Percentiles rank a stretch among this genome's conserved stretches.
These are phyloP conservation scores for Lathamus discolor DNA, from an alignment of 2,113 vertebrate species.

Conservation along the genomic window DNA sequence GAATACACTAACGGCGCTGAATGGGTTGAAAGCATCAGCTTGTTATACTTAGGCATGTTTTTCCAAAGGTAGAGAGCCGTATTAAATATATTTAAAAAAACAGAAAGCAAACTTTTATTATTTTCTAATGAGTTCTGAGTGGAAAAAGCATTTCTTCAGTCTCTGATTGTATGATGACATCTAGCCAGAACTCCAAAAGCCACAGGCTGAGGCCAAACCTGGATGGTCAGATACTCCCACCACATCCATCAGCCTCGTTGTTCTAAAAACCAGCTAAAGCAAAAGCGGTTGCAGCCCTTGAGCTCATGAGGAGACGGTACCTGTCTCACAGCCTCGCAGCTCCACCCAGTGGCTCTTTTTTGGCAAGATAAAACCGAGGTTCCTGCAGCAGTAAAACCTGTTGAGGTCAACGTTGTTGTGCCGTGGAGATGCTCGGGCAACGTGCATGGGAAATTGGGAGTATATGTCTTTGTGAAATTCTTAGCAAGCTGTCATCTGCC, in stretches of 20 bases:
- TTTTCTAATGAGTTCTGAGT: background rate
- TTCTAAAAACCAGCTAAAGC: background rate
- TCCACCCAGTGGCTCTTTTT: slow-evolving; percentile 49
- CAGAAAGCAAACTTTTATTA: background rate
- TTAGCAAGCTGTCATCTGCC: background rate
- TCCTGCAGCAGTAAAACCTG: background rate
- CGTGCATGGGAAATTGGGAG: rapidly evolving
- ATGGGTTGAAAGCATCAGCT: background rate
- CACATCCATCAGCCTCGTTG: background rate
- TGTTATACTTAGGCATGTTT: background rate
- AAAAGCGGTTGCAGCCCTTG: background rate
- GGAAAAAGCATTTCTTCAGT: background rate
- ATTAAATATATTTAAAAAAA: background rate
- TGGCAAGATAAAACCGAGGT: background rate
- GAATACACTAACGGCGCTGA: background rate
- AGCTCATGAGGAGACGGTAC: background rate
- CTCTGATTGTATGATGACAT: background rate
- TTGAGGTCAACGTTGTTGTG: rapidly evolving
- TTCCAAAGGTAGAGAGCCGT: background rate
- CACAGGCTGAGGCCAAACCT: background rate
- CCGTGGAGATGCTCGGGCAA: background rate
- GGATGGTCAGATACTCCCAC: too few species aligned
- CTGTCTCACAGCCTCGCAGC: slow-evolving; percentile 37
- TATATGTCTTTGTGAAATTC: background rate
- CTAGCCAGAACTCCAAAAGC: background rate